phyloP scores from a whole-genome alignment of 2,113 vertebrate species.

The Colinus virginianus region DNA sequence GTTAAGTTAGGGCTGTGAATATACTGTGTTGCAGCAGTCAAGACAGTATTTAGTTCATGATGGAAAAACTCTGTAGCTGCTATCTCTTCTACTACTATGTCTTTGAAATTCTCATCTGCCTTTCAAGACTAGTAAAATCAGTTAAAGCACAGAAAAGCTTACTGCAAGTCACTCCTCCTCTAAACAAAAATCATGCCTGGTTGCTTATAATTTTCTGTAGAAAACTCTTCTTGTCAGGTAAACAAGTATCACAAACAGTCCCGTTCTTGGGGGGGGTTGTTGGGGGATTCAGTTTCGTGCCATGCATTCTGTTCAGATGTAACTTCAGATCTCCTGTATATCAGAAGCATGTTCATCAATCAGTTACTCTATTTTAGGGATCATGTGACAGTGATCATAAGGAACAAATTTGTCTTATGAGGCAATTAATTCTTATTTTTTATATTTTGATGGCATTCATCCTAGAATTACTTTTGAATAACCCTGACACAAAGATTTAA shows the following conservation, averaged over 20 bases:
- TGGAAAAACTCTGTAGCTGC: background rate
- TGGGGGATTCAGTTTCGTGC: background rate
- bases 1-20: background rate
- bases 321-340: background rate
- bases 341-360: background rate
- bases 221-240: background rate
- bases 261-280: background rate
- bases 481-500: background rate
- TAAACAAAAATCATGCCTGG: background rate
- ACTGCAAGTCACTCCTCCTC: background rate
- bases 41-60: background rate
- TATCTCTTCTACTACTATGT: background rate
- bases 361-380: background rate
- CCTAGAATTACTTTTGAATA: background rate
- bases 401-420: rapidly evolving
- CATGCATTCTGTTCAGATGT: background rate
- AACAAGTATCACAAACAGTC: background rate
- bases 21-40: background rate
- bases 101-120: conserved; percentile 31
- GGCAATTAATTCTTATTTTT: background rate
- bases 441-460: background rate
- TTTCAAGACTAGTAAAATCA: conserved; percentile 27
- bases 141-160: background rate
- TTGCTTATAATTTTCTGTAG: background rate
- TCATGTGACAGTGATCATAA: background rate